A percentile compares a stretch with the other conserved stretches of the same genome.
Conservation (phyloP, 2,113 vertebrate genomes). For the Microcebus griseorufus region DNA sequence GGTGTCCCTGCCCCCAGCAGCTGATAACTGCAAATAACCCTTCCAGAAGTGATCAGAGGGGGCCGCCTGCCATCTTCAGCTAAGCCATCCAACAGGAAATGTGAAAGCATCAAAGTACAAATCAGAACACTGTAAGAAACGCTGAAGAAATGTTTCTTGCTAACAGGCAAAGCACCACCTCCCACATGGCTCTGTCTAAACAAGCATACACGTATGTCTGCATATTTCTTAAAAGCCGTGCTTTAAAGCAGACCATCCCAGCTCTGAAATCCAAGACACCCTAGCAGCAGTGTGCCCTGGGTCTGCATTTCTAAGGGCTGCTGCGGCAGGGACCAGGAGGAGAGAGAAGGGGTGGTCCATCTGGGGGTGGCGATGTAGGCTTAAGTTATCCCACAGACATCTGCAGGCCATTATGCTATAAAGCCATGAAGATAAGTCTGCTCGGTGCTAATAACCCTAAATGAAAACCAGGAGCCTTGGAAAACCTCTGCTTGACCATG, state of each 20-base stretch:
- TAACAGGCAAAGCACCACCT: not conserved
- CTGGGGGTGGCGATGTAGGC: constrained; percentile 40
- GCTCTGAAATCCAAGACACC: not conserved
- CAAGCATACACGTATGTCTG: not conserved
- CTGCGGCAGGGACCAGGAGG: not conserved
- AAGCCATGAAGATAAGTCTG: constrained; percentile 72
- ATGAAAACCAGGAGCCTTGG: constrained; percentile 77
- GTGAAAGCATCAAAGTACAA: not conserved
- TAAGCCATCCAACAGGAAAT: not conserved
- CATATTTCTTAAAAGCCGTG: not conserved
- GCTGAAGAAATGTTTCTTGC: not conserved
- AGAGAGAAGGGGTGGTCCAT: constrained; percentile 60
- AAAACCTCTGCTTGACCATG: constrained; percentile 51
- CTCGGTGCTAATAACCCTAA: constrained; percentile 75
- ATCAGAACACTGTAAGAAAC: not conserved
- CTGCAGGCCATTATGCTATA: constrained; percentile 75
- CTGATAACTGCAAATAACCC: not conserved
- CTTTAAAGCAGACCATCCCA: not conserved
- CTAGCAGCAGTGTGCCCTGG: not conserved
- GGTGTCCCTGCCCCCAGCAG: not conserved
- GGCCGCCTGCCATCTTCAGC: not conserved
- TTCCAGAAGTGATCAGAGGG: not conserved
- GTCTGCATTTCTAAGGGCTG: not conserved
- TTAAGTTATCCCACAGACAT: constrained; percentile 71
- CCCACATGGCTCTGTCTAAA: not conserved